These are phyloP conservation scores for Eutolmus rufibarbis DNA, from an alignment of 2,888 invertebrate species.

Conservation along the genomic window DNA sequence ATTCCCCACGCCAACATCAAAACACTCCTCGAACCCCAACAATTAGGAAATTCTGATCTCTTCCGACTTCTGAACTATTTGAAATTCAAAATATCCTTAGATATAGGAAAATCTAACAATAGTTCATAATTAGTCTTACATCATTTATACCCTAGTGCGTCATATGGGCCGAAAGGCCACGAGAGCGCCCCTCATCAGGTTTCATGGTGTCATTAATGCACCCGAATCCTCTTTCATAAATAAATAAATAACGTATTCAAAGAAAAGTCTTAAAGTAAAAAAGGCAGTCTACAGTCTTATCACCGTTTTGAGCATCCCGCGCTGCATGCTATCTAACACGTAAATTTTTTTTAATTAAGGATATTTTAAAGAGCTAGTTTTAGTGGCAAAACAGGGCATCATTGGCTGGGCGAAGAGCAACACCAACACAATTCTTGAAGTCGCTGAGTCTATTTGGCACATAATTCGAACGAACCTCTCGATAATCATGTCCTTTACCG, in stretches of 20 bases:
- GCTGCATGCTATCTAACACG: slow-evolving; percentile 56
- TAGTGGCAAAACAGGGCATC: slow-evolving; percentile 68
- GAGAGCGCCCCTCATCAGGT: no score
- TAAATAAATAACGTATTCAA: background rate
- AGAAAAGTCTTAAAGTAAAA: background rate
- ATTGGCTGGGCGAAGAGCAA: slow-evolving; percentile 88
- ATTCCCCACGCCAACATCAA: no score
- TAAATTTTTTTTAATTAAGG: slow-evolving; percentile 60
- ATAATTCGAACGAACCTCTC: slow-evolving; percentile 93
- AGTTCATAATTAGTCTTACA: no score
- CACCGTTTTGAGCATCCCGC: background rate
- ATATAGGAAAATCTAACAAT: no score
- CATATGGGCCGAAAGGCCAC: no score
- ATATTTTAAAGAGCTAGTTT: slow-evolving; percentile 63
- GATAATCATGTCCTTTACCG: slow-evolving; percentile 81
- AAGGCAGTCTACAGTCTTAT: slow-evolving; percentile 2
- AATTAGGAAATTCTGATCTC: no score
- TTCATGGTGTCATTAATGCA: no score
- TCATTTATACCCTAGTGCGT: no score
- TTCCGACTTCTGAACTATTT: no score
- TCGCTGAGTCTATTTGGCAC: slow-evolving; percentile 86
- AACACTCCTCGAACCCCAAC: no score
- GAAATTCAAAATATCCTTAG: no score
- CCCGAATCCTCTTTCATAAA: no score
- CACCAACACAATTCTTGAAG: slow-evolving; percentile 85